Evolutionary conservation across 2,888 invertebrate genomes (phyloP).

Genomic region (Dinocampus coccinellae): DNA sequence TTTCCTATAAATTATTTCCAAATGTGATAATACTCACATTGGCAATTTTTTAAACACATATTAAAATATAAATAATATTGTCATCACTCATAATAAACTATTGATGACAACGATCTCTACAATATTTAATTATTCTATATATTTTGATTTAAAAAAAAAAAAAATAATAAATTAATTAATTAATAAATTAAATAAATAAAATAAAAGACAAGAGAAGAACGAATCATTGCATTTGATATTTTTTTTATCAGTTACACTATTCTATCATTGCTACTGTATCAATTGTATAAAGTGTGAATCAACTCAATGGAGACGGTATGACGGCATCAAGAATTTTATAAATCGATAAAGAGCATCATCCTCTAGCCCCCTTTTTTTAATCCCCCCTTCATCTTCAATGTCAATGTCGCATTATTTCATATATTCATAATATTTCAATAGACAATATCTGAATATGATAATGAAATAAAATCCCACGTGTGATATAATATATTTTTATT

Average conservation of each 20-base stretch:
- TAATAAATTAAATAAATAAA: too few relatives aligned
- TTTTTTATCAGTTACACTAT: neutral
- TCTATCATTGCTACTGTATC: conserved; percentile 13
- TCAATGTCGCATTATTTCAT: neutral
- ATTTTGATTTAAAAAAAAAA: too few relatives aligned
- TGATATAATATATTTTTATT: too few relatives aligned
- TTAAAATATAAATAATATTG: too few relatives aligned
- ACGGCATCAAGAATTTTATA: conserved; percentile 22
- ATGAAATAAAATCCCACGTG: too few relatives aligned
- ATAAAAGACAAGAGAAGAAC: neutral
- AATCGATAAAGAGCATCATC: conserved; percentile 38
- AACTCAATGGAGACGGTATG: conserved; percentile 28
- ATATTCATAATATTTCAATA: neutral
- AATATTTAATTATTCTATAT: too few relatives aligned
- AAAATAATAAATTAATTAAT: too few relatives aligned
- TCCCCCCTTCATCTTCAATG: neutral
- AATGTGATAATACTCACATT: too few relatives aligned
- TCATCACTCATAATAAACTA: too few relatives aligned
- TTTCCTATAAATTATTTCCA: conserved; percentile 47
- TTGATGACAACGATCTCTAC: too few relatives aligned
- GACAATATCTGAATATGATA: neutral
- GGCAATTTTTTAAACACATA: too few relatives aligned
- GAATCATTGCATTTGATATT: neutral
- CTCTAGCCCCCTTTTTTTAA: conserved; percentile 14
- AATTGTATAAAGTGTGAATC: conserved; percentile 29